phyloP scores from a whole-genome alignment of 2,797 vertebrate species.

The Anableps anableps region DNA sequence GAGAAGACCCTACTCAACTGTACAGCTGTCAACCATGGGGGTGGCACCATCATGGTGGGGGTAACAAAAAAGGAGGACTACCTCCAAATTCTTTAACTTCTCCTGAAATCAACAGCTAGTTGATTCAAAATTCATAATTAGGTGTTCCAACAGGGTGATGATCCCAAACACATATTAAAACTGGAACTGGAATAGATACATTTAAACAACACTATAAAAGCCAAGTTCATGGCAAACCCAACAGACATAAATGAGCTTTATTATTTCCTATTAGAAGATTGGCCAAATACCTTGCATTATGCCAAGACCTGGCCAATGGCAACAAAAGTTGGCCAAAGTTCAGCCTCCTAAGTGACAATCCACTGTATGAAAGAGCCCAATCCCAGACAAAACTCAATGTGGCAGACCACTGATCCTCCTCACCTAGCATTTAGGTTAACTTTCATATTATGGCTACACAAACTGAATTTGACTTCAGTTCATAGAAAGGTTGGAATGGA shows the following conservation, averaged over 20 bases:
- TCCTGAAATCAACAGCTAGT: background rate
- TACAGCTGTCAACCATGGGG: background rate
- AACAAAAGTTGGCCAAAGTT: background rate
- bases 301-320: background rate
- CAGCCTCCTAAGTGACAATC: background rate
- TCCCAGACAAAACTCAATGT: background rate
- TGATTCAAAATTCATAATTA: background rate
- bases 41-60: background rate
- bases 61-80: background rate
- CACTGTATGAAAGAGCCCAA: background rate
- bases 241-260: background rate
- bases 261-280: background rate
- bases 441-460: background rate
- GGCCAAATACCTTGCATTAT: background rate
- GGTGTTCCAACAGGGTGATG: background rate
- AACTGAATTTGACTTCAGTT: background rate
- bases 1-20: background rate
- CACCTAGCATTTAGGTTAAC: background rate
- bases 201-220: slow-evolving; percentile 3
- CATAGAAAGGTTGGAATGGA: background rate
- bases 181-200: background rate
- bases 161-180: background rate
- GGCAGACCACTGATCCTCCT: background rate
- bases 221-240: background rate
- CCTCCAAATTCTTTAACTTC: background rate